phyloP scores from a whole-genome alignment of 2,797 vertebrate species.

The Lepilemur septentrionalis region DNA sequence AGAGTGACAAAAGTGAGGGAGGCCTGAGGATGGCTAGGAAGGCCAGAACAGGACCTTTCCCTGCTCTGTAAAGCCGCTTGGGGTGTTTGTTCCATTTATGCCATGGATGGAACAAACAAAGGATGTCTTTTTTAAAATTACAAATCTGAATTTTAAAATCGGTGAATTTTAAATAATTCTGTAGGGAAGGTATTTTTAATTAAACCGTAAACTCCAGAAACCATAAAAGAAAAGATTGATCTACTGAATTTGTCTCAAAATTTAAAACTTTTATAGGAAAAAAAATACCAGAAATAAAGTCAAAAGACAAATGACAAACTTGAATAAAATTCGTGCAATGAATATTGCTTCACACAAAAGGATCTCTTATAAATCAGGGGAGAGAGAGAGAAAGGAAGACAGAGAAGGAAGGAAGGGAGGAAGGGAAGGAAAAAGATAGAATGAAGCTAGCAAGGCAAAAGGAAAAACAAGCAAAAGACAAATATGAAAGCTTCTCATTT shows the following conservation, averaged over 20 bases:
- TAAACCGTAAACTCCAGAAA: slow-evolving; percentile 20
- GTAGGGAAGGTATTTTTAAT: not conserved
- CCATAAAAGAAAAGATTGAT: not conserved
- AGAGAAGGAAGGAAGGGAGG: not conserved
- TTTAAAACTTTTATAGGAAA: not conserved
- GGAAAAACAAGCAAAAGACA: not conserved
- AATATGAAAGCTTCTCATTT: slow-evolving; percentile 6
- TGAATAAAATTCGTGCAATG: not conserved
- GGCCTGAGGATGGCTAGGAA: accelerated
- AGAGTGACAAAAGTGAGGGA: not conserved
- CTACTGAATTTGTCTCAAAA: not conserved
- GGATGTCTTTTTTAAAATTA: not conserved
- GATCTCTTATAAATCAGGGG: not conserved
- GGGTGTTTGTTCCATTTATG: not conserved
- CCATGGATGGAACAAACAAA: not conserved
- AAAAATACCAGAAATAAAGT: not conserved
- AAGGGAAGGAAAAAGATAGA: not conserved
- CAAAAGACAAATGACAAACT: not conserved
- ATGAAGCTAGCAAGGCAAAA: not conserved
- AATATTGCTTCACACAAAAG: not conserved
- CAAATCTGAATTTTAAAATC: slow-evolving; percentile 35
- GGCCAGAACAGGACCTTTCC: not conserved
- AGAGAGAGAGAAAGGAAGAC: not conserved
- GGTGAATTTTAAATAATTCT: not conserved
- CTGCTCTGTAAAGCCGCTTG: not conserved